Percentiles rank a stretch among this genome's conserved stretches.
These are phyloP conservation scores for Drosophila conformis DNA, from an alignment of 2,888 invertebrate genomes.

Conservation along the genomic window DNA sequence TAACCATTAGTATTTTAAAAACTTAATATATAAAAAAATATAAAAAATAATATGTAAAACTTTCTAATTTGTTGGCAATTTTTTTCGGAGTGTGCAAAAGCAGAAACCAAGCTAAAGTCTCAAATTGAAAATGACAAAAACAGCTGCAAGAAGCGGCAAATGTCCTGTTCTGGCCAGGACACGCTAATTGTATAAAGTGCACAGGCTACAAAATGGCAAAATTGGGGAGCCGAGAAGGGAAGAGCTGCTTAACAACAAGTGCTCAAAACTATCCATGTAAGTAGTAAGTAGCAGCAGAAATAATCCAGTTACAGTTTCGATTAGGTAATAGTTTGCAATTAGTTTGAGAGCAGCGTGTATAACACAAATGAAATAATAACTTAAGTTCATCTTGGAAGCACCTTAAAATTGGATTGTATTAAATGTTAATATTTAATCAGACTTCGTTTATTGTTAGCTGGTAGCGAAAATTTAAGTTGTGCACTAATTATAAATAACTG, in stretches of 20 bases:
- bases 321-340: not conserved
- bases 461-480: not conserved
- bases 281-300: conserved; percentile 6
- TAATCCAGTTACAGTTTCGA: not conserved
- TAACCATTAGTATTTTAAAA: too few species aligned
- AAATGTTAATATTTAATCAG: not conserved
- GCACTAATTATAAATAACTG: not conserved
- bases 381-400: not conserved
- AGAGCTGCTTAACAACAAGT: not conserved
- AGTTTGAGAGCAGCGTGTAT: not conserved
- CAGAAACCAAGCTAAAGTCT: conserved; percentile 24
- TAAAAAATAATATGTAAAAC: not conserved
- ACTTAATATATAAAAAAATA: too few species aligned
- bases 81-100: not conserved
- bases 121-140: conserved; percentile 58
- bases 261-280: conserved; percentile 19
- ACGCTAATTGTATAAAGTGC: conserved; percentile 46
- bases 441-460: not conserved
- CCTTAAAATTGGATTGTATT: not conserved
- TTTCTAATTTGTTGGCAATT: not conserved
- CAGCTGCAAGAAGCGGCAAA: conserved; percentile 29
- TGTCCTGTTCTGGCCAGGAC: conserved; percentile 30
- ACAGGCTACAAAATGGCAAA: not conserved
- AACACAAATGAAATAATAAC: not conserved
- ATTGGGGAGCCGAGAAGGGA: not conserved